Percentiles rank a stretch among this genome's conserved stretches.
These are phyloP conservation scores for Porites australiensis DNA, from an alignment of 64 coral and sea anemone species.

Conservation along the genomic window DNA sequence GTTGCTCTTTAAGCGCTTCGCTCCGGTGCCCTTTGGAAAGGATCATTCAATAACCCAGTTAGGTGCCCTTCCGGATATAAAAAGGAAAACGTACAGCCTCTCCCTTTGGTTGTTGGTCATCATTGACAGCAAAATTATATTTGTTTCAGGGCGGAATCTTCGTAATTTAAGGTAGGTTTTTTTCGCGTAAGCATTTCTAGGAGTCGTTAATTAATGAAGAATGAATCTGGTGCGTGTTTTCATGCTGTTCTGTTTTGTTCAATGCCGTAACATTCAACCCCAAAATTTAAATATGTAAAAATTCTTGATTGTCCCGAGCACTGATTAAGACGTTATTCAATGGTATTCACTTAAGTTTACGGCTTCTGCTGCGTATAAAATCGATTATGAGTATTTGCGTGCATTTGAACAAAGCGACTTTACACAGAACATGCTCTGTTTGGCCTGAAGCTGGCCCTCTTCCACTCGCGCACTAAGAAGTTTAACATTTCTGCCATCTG, in stretches of 20 bases:
- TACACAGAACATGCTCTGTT: neutral
- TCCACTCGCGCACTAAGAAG: neutral
- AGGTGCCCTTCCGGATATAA: no score
- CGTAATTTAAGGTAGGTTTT: conserved; percentile 12
- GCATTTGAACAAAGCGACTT: neutral
- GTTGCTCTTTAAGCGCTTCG: neutral
- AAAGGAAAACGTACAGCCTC: neutral
- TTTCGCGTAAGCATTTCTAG: neutral
- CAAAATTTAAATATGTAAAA: neutral
- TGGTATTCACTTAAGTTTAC: neutral
- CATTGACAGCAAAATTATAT: neutral
- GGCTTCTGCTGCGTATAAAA: neutral
- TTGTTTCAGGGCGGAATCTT: neutral
- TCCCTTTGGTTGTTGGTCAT: neutral
- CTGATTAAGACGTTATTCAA: neutral
- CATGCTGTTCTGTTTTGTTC: neutral
- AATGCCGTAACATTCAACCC: neutral
- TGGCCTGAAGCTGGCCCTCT: no score
- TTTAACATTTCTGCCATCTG: neutral
- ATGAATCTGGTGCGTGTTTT: neutral
- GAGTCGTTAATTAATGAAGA: neutral
- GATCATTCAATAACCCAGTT: neutral
- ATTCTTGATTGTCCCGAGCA: neutral
- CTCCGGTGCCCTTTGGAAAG: neutral
- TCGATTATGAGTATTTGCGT: neutral